phyloP scores from a whole-genome alignment of 2,113 vertebrate species.

The Onychostoma macrolepis region DNA sequence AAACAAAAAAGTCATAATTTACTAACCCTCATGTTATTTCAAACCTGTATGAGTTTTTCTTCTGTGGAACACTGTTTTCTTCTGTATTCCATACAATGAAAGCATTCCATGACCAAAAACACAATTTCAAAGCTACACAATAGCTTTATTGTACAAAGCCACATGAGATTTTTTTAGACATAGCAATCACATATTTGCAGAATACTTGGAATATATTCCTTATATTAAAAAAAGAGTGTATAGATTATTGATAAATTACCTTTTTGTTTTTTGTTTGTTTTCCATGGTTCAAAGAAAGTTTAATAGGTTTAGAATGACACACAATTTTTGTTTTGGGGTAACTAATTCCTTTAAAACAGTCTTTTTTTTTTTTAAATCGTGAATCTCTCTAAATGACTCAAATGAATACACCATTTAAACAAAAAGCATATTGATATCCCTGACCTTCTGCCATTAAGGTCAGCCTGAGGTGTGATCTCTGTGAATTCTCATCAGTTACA shows the following conservation, averaged over 20 bases:
- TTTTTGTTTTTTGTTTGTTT: too few species aligned
- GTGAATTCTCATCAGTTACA: not conserved
- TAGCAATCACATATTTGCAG: not conserved
- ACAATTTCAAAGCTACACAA: not conserved
- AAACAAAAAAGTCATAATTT: not conserved
- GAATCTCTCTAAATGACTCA: not conserved
- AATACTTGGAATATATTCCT: not conserved
- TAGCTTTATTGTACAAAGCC: not conserved
- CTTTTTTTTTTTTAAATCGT: not conserved
- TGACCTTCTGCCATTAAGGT: not conserved
- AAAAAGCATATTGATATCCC: not conserved
- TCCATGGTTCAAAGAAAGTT: not conserved
- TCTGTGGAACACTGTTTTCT: not conserved
- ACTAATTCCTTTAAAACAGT: not conserved
- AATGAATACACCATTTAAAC: not conserved
- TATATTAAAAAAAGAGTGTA: not conserved
- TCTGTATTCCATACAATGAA: not conserved
- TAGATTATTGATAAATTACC: not conserved
- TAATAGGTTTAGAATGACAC: not conserved
- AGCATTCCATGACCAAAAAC: not conserved
- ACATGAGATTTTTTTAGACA: not conserved
- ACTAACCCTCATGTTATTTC: not conserved
- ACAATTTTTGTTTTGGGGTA: not conserved
- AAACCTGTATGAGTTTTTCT: not conserved
- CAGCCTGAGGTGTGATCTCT: constrained; percentile 3